phyloP scores from a whole-genome alignment of 2,797 vertebrate species.

The Uromys caudimaculatus region DNA sequence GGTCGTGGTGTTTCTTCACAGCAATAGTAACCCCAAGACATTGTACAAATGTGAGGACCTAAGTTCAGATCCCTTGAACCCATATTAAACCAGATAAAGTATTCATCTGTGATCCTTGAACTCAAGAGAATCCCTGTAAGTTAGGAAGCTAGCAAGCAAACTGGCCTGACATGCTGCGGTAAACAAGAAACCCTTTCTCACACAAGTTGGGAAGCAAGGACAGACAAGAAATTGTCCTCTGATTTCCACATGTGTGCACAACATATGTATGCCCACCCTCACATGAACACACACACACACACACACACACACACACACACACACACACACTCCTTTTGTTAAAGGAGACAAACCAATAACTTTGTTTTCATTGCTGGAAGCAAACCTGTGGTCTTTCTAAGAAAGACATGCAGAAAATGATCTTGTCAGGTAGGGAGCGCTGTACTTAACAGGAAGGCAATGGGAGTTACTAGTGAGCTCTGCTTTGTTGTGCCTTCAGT shows the following conservation, averaged over 20 bases:
- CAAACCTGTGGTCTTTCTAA: slow-evolving; percentile 21
- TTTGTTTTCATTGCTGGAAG: neutral
- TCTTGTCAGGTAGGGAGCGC: neutral
- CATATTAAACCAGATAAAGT: neutral
- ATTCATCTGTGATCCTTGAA: neutral
- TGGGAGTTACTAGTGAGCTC: neutral
- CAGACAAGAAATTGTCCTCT: neutral
- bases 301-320: neutral
- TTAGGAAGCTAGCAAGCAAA: neutral
- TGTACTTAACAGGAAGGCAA: neutral
- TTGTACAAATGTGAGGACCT: neutral
- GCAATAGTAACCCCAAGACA: neutral
- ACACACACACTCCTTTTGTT: neutral
- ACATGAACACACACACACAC: neutral
- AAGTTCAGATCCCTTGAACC: neutral
- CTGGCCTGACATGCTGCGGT: no score
- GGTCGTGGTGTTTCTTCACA: neutral
- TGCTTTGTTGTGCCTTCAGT: neutral
- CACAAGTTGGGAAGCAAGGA: neutral
- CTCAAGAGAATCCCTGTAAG: neutral
- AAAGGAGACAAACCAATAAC: neutral
- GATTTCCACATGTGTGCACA: neutral
- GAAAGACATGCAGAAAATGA: neutral
- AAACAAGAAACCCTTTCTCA: neutral
- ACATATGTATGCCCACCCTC: neutral